A percentile compares a stretch with the other conserved stretches of the same genome.
Conservation (phyloP, 2,888 invertebrate species). For the Metellina segmentata region DNA sequence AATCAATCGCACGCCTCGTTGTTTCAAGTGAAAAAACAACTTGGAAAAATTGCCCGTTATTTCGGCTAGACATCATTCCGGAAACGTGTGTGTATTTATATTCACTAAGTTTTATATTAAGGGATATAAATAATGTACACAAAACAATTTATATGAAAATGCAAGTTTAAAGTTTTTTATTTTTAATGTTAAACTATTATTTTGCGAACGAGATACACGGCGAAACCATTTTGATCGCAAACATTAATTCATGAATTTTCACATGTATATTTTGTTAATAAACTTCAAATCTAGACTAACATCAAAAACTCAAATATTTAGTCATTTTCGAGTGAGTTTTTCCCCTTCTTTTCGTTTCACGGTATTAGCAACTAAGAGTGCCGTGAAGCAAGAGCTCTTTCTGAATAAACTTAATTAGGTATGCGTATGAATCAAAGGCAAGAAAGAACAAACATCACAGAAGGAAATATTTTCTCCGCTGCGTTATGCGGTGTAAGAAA, state of each 20-base stretch:
- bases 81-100: too few relatives aligned
- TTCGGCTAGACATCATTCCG: too few relatives aligned
- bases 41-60: too few relatives aligned
- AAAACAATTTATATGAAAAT: too few relatives aligned
- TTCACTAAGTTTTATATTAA: too few relatives aligned
- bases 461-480: not conserved
- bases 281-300: not conserved
- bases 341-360: not conserved
- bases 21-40: too few relatives aligned
- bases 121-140: too few relatives aligned
- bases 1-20: too few relatives aligned
- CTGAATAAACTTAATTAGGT: conserved; percentile 53
- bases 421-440: conserved; percentile 47
- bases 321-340: not conserved
- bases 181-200: not conserved
- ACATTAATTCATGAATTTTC: not conserved
- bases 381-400: not conserved
- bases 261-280: not conserved
- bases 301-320: not conserved
- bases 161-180: not conserved
- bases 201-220: not conserved
- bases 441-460: not conserved
- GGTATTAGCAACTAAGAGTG: not conserved
- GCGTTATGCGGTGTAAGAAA: conserved; percentile 26
- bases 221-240: not conserved